These are phyloP conservation scores for Psittacula derbiana DNA, from an alignment of 2,797 vertebrate species.

Conservation along the genomic window DNA sequence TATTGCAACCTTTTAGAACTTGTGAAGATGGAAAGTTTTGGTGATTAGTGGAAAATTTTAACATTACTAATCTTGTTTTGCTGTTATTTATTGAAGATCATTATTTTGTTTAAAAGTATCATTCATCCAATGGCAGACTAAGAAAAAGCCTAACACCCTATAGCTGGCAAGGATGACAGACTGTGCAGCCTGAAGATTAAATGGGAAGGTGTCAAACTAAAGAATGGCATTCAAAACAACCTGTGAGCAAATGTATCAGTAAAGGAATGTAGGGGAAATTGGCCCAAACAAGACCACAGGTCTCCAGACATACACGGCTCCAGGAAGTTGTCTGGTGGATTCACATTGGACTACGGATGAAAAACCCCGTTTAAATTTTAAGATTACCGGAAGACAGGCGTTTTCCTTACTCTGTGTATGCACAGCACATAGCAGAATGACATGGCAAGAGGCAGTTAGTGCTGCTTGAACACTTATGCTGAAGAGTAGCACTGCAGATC, in stretches of 20 bases:
- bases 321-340: neutral
- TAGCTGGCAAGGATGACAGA: neutral
- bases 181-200: neutral
- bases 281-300: rapidly evolving
- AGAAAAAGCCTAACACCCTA: neutral
- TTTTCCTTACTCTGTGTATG: neutral
- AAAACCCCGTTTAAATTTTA: neutral
- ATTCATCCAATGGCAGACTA: neutral
- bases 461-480: neutral
- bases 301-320: neutral
- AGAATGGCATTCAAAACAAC: neutral
- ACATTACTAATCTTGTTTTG: neutral
- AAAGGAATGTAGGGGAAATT: neutral
- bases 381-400: neutral
- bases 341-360: neutral
- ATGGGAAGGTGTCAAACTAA: neutral
- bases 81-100: neutral
- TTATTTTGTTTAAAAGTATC: neutral
- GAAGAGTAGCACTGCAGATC: neutral
- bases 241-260: neutral
- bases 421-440: neutral
- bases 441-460: neutral
- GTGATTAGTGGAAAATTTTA: neutral
- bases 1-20: neutral
- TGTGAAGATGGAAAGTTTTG: neutral